Base-by-base conservation (phyloP, 2,888 invertebrate species). In the Chymomyza amoena region DNA sequence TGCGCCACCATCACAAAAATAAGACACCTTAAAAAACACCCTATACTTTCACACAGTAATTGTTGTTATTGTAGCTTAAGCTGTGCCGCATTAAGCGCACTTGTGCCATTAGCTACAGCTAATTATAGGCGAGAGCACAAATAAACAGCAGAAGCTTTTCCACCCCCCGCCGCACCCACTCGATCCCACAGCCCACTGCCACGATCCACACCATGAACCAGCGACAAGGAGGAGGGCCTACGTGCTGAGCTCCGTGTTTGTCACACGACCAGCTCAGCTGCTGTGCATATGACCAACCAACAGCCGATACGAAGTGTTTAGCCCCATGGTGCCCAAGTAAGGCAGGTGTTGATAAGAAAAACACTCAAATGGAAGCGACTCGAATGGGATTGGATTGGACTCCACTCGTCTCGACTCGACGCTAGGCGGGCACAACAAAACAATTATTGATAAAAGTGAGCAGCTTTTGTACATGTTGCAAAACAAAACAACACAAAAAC, bases 201-300 rank as follows among this genome's bases (percentile, higher is more conserved):
- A n/a, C n/a, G n/a, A 4, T 25, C 25, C 25, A 25, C 25, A 25
- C 25, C 25, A 0, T 25, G 25, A 2, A 6, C 4, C 9, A 20
- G 18, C 3, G 54, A 20, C 54, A 20, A 54, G 54, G 54, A 20
- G 18, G 18, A 54, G 54, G 16, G 54, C 54, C 71, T 86, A 86
- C 79, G 88, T 84, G 84, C 80, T 88, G 79, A 76, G 56, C 81
- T 86, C 74, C 81, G 84, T 88, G 84, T 84, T 88, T 88, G 84
- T 84, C 84, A 84, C 84, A 84, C 84, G 84, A 84, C 82, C 70
- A 72, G 67, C 61, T 64, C 57, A 50, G 16, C 25, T 18, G 39
- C 13, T 28, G 13, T 28, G 6, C 25, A 57, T 32, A 57, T 28
- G 20, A 57, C 20, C 57, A 57, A 57, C 20, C 57, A 57, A 57